Evolutionary conservation across 2,797 vertebrate genomes (phyloP), one percentile per base, ranked within the genome.

Genomic region (Alosa sapidissima): DNA sequence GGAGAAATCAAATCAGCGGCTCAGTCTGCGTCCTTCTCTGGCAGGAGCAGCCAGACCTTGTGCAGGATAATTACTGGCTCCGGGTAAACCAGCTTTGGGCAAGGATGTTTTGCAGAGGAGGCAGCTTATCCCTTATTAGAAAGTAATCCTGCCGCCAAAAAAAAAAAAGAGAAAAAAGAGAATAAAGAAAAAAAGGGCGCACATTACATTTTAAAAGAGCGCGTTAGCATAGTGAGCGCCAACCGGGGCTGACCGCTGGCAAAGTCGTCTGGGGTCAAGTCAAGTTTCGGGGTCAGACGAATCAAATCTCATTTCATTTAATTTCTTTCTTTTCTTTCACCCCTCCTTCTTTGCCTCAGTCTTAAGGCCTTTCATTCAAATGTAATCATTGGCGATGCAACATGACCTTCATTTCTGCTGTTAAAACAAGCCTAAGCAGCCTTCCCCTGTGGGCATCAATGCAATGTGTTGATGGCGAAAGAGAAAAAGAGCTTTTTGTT

Each of bases 351-450:
- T 89, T 28, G 13, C 68, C 13, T 45, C 68, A 6, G 11, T 75
- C 68, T 75, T 75, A 16, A 41, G 33, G n/a, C 48, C 48, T 94
- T 93, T 93, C 92, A 93, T 94, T 95, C 91, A 94, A 93, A 94
- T 94, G 91, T 93, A 95, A 94, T 95, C 93, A 94, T 93, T 91
- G 24, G 78, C 72, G 78, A 90, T 89, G 92, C 92, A 92, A 94
- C 93, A 91, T 93, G 93, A 94, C 94, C 94, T 94, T 95, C 93
- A 93, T 91, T 92, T 92, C 91, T 91, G 91, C 91, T 91, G 90
- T 92, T 93, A 92, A 93, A 93, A 93, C 90, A 88, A 93, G 92
- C 68, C 68, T 75, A 75, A 75, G 68, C 68, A 13, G 33, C 13
- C 33, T 1, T 75, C 68, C 68, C 68, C 36, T 72, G 41, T 41